Evolutionary conservation across 2,797 vertebrate genomes (phyloP).

Genomic region (Urophycis tenuis): DNA sequence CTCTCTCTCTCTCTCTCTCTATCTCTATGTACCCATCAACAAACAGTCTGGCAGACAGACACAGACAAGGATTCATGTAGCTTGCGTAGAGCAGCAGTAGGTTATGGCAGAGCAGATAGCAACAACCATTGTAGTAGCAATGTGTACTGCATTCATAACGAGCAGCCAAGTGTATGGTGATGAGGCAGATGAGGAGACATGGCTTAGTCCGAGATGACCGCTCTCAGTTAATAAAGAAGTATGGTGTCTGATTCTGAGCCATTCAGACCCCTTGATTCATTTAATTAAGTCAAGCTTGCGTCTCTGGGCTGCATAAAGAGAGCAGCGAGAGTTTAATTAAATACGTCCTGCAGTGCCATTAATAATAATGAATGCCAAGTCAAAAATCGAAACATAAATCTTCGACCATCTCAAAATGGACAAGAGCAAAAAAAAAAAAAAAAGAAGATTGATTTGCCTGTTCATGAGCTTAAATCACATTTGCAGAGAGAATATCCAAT

Average conservation of each 20-base stretch:
- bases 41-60: not conserved
- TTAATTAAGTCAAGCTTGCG: not conserved
- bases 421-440: not conserved
- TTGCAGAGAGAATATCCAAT: not conserved
- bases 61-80: not conserved
- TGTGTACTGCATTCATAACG: not conserved
- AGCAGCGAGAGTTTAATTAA: not conserved
- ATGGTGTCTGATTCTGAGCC: not conserved
- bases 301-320: not conserved
- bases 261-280: no score
- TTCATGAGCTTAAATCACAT: not conserved
- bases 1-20: constrained; percentile 10
- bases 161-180: not conserved
- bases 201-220: not conserved
- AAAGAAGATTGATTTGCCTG: not conserved
- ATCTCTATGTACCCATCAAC: not conserved
- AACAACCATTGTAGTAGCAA: not conserved
- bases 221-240: not conserved
- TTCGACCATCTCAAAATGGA: not conserved
- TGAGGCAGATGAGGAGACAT: not conserved
- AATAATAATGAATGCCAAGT: not conserved
- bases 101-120: not conserved
- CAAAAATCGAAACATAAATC: not conserved
- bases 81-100: not conserved
- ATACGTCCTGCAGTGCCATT: not conserved